Percentiles rank a stretch among this genome's conserved stretches.
Conservation (phyloP, 35 echinoderm and acorn worm species). For the Lytechinus variegatus region DNA sequence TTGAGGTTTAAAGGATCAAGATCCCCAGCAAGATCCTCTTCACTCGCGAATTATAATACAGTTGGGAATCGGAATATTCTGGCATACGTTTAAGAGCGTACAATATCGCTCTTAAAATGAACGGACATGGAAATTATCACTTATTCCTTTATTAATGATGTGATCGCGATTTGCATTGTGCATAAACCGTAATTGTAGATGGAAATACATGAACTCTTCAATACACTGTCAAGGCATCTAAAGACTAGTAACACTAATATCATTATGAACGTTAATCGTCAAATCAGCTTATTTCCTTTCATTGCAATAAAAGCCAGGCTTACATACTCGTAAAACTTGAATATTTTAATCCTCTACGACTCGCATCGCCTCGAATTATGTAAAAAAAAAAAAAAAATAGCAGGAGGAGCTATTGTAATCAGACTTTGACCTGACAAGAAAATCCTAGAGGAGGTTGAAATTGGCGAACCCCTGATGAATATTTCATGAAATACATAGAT, state of each 20-base stretch:
- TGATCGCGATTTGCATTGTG: too few species aligned
- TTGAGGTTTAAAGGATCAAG: too few species aligned
- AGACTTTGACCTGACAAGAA: neutral
- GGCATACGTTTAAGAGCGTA: too few species aligned
- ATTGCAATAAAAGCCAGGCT: neutral
- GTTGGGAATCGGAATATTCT: too few species aligned
- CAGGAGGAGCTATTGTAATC: neutral
- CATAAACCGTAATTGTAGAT: too few species aligned
- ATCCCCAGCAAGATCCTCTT: too few species aligned
- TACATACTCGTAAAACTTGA: neutral
- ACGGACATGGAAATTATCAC: too few species aligned
- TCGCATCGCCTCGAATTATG: neutral
- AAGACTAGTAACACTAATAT: neutral
- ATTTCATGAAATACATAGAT: too few species aligned
- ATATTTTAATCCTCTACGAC: neutral
- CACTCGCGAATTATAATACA: too few species aligned
- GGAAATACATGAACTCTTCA: too few species aligned
- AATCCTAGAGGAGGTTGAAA: neutral
- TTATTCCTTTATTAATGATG: too few species aligned
- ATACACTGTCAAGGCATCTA: neutral
- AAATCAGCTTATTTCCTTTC: neutral
- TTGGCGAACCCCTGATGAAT: neutral
- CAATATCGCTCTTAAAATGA: too few species aligned
- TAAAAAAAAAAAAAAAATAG: neutral
- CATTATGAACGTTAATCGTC: neutral